Evolutionary conservation across 2,113 vertebrate species (phyloP).

Genomic region (Recurvirostra avosetta): DNA sequence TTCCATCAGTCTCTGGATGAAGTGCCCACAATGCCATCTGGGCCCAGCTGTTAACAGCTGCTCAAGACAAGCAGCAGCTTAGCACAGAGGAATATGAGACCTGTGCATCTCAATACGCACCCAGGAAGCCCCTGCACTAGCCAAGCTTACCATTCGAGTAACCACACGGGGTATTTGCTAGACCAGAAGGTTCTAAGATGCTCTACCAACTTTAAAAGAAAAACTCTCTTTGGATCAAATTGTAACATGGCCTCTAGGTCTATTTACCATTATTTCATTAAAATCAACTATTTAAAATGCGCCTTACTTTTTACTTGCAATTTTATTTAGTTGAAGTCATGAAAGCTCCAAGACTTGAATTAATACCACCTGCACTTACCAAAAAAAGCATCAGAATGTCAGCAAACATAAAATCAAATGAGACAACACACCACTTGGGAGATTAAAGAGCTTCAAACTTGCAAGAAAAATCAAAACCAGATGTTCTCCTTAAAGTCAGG

Average conservation of each 20-base stretch:
- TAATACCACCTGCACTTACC: not conserved
- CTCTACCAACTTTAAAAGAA: not conserved
- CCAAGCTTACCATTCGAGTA: not conserved
- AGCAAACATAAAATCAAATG: not conserved
- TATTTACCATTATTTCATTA: not conserved
- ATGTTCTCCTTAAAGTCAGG: not conserved
- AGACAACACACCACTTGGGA: not conserved
- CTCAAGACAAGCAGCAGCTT: not conserved
- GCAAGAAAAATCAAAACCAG: not conserved
- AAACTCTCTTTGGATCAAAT: not conserved
- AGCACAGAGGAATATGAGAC: not conserved
- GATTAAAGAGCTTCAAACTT: not conserved
- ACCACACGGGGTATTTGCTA: not conserved
- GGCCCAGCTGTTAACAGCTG: not conserved
- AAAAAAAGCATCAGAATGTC: not conserved
- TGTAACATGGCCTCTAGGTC: not conserved
- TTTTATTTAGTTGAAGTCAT: not conserved
- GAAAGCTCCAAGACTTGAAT: not conserved
- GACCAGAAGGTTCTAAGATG: not conserved
- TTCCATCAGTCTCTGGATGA: not conserved
- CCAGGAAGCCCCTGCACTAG: not conserved
- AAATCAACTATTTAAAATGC: not conserved
- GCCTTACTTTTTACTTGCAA: not conserved
- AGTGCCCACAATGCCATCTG: not conserved
- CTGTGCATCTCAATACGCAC: not conserved